These are phyloP conservation scores for Xanthorhoe designata DNA, from an alignment of 2,888 invertebrate genomes.

Conservation along the genomic window DNA sequence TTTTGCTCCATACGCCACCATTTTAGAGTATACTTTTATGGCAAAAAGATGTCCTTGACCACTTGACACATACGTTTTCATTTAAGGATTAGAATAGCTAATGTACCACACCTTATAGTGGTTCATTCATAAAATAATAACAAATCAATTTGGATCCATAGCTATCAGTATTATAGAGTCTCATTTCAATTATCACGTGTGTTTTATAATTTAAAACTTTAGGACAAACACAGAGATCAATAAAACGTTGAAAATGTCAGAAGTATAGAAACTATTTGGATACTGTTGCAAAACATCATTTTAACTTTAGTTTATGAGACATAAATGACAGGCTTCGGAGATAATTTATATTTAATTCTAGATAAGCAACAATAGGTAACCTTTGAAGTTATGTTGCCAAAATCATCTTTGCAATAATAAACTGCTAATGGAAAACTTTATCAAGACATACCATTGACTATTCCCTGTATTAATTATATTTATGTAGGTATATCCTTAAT, in stretches of 20 bases:
- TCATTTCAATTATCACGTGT: neutral
- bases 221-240: conserved; percentile 6
- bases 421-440: neutral
- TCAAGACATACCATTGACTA: no score
- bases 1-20: no score
- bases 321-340: conserved; percentile 14
- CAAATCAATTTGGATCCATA: neutral
- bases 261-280: conserved; percentile 1
- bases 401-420: conserved; percentile 3
- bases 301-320: conserved; percentile 18
- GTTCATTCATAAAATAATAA: conserved; percentile 8
- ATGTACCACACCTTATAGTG: conserved; percentile 16
- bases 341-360: conserved; percentile 14
- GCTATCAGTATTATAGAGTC: neutral
- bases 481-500: no score
- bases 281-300: neutral
- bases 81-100: conserved; percentile 8
- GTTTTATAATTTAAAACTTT: neutral
- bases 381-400: conserved; percentile 9
- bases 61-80: conserved; percentile 2
- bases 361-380: conserved; percentile 8
- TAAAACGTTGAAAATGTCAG: conserved; percentile 14
- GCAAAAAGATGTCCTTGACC: neutral
- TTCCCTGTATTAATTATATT: no score
- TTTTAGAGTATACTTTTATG: no score